phyloP scores from a whole-genome alignment of 2,797 vertebrate genomes.

The Epinephelus awoara region DNA sequence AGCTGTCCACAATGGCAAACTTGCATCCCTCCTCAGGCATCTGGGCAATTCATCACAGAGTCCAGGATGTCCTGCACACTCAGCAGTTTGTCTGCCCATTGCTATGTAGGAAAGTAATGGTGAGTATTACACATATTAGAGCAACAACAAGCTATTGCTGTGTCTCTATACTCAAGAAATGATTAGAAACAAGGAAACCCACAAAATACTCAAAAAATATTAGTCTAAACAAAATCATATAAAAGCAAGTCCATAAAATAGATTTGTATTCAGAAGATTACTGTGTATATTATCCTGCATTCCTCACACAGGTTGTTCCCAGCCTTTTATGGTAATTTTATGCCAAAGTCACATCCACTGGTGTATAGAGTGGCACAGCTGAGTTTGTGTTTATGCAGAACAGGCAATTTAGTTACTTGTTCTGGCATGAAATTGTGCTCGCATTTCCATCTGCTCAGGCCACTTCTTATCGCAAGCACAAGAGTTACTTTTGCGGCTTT shows the following conservation, averaged over 20 bases:
- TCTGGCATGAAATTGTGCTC: conserved; percentile 24
- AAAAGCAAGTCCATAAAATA: background rate
- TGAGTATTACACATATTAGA: background rate
- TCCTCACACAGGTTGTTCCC: conserved; percentile 1
- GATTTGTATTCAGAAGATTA: conserved; percentile 2
- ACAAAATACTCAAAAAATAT: background rate
- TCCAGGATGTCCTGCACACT: conserved; percentile 92
- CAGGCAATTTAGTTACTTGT: conserved; percentile 29
- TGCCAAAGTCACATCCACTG: conserved; percentile 10
- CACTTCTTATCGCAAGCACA: conserved; percentile 1
- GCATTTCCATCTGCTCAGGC: conserved; percentile 8
- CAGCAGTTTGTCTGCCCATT: conserved; percentile 93
- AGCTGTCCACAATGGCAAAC: conserved; percentile 88
- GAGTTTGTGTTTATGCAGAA: conserved; percentile 29
- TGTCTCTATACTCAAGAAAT: background rate
- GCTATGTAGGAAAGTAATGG: conserved; percentile 72
- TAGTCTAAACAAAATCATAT: background rate
- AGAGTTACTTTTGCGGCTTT: background rate
- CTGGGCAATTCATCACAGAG: conserved; percentile 91
- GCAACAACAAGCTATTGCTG: background rate
- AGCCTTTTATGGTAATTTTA: conserved; percentile 9
- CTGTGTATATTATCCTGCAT: background rate
- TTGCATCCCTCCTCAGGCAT: conserved; percentile 96
- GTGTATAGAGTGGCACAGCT: conserved; percentile 1
- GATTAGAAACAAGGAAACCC: background rate